Conservation (phyloP, 2,113 vertebrate genomes). For the Rhegmatorhina hoffmannsi region DNA sequence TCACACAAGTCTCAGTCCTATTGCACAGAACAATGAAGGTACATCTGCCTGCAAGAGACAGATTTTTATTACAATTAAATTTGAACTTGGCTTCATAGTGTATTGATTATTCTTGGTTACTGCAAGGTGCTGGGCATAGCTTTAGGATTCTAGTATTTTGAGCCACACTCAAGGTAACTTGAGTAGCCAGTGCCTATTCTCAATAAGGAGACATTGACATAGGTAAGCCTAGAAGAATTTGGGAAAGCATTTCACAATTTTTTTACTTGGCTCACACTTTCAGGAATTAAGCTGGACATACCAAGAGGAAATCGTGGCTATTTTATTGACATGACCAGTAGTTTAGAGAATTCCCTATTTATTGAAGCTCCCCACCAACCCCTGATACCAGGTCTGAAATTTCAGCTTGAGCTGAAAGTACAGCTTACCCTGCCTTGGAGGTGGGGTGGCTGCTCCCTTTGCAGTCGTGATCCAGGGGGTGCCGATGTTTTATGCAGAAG, state of each 20-base stretch:
- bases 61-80: not conserved
- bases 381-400: not conserved
- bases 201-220: not conserved
- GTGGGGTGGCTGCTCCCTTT: slow-evolving; percentile 54
- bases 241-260: not conserved
- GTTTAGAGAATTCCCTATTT: not conserved
- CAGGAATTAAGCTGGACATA: not conserved
- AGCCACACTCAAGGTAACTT: not conserved
- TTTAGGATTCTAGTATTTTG: not conserved
- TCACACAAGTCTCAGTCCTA: not conserved
- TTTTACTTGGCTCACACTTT: not conserved
- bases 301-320: not conserved
- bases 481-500: slow-evolving; percentile 92
- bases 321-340: not conserved
- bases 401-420: not conserved
- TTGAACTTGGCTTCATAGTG: not conserved
- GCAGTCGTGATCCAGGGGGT: slow-evolving; percentile 90
- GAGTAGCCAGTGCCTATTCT: not conserved
- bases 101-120: not conserved
- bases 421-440: slow-evolving; percentile 81
- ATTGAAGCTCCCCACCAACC: not conserved
- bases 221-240: not conserved
- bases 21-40: not conserved
- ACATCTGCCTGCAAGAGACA: not conserved
- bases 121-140: not conserved